These are phyloP conservation scores for Pangasius djambal DNA, from an alignment of 2,797 vertebrate species.

Conservation along the genomic window DNA sequence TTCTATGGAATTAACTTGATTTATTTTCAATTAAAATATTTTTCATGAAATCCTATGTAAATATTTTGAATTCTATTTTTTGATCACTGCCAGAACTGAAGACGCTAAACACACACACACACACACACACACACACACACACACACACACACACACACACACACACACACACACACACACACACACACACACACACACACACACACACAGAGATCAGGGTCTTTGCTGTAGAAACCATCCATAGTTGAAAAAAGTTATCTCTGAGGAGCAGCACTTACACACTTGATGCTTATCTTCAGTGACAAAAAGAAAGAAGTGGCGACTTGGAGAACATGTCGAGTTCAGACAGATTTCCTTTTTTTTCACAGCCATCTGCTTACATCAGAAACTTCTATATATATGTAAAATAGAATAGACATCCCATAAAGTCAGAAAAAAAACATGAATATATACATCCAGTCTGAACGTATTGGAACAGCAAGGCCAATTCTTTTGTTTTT, in stretches of 20 bases:
- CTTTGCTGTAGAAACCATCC: not conserved
- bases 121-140: not conserved
- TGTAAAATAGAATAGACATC: not conserved
- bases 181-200: not conserved
- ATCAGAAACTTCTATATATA: not conserved
- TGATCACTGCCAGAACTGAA: not conserved
- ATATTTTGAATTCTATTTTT: not conserved
- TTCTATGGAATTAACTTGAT: not conserved
- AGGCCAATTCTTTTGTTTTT: no score
- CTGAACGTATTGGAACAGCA: no score
- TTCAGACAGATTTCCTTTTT: not conserved
- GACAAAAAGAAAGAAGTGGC: no score
- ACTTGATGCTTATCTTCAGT: not conserved
- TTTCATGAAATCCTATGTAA: not conserved
- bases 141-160: conserved; percentile 4
- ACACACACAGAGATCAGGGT: not conserved
- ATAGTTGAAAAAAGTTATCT: not conserved
- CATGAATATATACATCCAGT: not conserved
- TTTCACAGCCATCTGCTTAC: not conserved
- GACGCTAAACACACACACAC: not conserved
- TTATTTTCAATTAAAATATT: not conserved
- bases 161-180: no score
- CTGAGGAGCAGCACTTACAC: not conserved
- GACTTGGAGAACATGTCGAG: not conserved
- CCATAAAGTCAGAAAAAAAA: not conserved